These are phyloP conservation scores for Ia io DNA, from an alignment of 2,113 vertebrate species.

Conservation along the genomic window DNA sequence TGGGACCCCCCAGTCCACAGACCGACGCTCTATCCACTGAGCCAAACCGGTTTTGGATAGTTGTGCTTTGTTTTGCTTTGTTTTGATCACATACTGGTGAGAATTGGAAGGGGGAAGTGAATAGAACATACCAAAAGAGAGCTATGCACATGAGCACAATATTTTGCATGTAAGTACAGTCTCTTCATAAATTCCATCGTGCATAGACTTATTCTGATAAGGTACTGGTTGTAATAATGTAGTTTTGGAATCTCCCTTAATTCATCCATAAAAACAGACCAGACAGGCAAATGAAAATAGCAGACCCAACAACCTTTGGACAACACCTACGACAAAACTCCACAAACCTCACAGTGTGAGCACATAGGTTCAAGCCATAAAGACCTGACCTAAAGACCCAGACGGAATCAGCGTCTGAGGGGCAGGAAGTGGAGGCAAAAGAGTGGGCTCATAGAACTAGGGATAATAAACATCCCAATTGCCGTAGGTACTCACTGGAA, in stretches of 20 bases:
- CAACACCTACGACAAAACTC: background rate
- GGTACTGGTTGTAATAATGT: background rate
- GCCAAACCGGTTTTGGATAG: too few species aligned
- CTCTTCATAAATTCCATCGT: background rate
- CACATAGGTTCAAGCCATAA: background rate
- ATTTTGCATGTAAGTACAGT: background rate
- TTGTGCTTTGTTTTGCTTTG: too few species aligned
- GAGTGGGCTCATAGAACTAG: background rate
- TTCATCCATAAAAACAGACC: background rate
- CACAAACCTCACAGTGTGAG: background rate
- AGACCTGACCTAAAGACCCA: too few species aligned
- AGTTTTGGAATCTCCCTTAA: background rate
- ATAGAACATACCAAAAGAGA: background rate
- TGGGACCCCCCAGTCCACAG: too few species aligned
- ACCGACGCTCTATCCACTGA: too few species aligned
- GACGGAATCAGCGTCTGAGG: background rate
- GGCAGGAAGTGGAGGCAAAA: background rate
- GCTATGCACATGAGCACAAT: background rate
- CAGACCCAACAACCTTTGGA: background rate
- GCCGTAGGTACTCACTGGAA: background rate
- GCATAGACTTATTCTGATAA: background rate
- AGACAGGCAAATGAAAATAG: background rate
- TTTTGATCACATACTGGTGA: too few species aligned
- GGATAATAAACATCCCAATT: background rate
- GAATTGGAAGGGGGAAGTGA: too few species aligned